These are phyloP conservation scores for Girardinus metallicus DNA, from an alignment of 2,797 vertebrate species.

Conservation along the genomic window DNA sequence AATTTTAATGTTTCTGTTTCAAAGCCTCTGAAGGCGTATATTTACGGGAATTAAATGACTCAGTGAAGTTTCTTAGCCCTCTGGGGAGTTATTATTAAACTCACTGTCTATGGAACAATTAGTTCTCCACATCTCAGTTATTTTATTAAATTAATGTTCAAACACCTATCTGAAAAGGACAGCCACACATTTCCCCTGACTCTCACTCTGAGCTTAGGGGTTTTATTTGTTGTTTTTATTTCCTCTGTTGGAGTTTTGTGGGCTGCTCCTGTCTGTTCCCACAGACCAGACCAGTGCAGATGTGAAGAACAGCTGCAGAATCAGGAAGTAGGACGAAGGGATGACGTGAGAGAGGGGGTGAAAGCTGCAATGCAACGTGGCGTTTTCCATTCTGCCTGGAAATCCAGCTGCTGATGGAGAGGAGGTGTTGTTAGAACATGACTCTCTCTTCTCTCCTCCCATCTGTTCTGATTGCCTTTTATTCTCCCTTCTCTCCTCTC, in stretches of 20 bases:
- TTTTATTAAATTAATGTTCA: neutral
- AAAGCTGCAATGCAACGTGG: slow-evolving; percentile 77
- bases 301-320: slow-evolving; percentile 86
- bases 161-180: slow-evolving; percentile 37
- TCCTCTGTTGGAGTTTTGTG: slow-evolving; percentile 24
- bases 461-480: slow-evolving; percentile 16
- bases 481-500: slow-evolving; percentile 7
- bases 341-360: slow-evolving; percentile 39
- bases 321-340: slow-evolving; percentile 55
- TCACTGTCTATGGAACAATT: slow-evolving; percentile 24
- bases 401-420: slow-evolving; percentile 47
- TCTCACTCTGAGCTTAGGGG: neutral
- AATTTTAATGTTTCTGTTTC: neutral
- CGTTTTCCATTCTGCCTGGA: slow-evolving; percentile 77
- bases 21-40: neutral
- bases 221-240: neutral
- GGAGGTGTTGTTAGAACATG: slow-evolving; percentile 46
- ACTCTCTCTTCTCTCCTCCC: slow-evolving; percentile 37
- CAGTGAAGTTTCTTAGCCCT: neutral
- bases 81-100: slow-evolving; percentile 18
- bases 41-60: neutral
- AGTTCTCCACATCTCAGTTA: slow-evolving; percentile 11
- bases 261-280: slow-evolving; percentile 83
- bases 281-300: slow-evolving; percentile 65
- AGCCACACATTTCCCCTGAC: slow-evolving; percentile 26